Percentiles rank a stretch among this genome's conserved stretches.
phyloP scores from a whole-genome alignment of 2,888 invertebrate genomes.

The Dorcus hopei region DNA sequence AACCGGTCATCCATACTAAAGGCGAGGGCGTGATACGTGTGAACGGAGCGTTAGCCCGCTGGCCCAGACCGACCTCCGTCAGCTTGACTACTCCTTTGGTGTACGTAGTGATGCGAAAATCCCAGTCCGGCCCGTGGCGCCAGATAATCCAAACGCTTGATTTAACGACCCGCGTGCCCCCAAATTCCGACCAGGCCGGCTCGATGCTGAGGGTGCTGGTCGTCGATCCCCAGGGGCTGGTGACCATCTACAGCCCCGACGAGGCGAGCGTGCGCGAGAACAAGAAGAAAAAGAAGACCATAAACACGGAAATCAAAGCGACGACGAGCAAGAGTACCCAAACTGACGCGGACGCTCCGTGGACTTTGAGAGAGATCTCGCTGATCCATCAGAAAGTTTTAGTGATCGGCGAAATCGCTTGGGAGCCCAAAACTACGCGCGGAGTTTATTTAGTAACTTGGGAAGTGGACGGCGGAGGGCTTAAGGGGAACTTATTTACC shows the following conservation, averaged over 20 bases:
- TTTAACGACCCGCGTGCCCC: constrained; percentile 61
- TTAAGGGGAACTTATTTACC: constrained; percentile 78
- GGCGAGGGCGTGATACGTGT: constrained; percentile 66
- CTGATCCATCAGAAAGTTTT: constrained; percentile 70
- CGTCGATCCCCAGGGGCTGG: constrained; percentile 67
- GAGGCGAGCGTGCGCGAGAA: constrained; percentile 53
- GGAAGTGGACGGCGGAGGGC: constrained; percentile 79
- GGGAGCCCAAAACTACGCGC: constrained; percentile 65
- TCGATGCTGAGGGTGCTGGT: constrained; percentile 66
- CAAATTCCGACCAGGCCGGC: constrained; percentile 58
- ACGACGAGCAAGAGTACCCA: constrained; percentile 53
- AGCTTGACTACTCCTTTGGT: constrained; percentile 58
- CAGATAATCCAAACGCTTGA: constrained; percentile 67
- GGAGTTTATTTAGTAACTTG: constrained; percentile 77
- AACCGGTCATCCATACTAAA: constrained; percentile 68
- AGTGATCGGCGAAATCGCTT: constrained; percentile 69
- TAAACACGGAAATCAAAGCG: constrained; percentile 52
- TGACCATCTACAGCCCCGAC: constrained; percentile 68
- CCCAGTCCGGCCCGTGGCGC: constrained; percentile 62
- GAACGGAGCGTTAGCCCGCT: constrained; percentile 61
- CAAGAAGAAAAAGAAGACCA: constrained; percentile 48
- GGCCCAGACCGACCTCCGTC: constrained; percentile 62
- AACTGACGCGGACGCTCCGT: constrained; percentile 54
- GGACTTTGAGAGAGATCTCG: constrained; percentile 66
- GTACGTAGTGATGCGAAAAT: constrained; percentile 68